Base-by-base conservation (phyloP, 1,140 invertebrate species). In the Limonius californicus region DNA sequence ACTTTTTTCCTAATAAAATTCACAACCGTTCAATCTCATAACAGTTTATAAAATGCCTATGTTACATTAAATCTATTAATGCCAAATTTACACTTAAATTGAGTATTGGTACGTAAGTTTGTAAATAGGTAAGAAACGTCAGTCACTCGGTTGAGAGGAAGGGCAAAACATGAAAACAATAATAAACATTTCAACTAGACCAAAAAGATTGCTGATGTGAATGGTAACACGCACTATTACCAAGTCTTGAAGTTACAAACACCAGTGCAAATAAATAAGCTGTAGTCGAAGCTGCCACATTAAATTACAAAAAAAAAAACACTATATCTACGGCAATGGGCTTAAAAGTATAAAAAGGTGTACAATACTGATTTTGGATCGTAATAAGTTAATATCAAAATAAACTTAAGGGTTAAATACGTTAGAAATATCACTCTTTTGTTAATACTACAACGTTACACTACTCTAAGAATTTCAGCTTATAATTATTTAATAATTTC, bases 311-410 rank as follows among this genome's bases (percentile, higher is more conserved):
- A 57, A 66, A 59, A 50, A 50, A 50, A 39, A 39, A 32, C 27
- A 60, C 59, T 57, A 67, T 57, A 57, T 45, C 50, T 69, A 67
- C 64, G 64, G 64, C 61, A 65, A 63, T 62, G 59, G 50, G 57
- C 61, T 63, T 63, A 66, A 66, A 63, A 55, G 59, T 66, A 66
- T 59, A 67, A 63, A 70, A 68, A 72, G 55, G 64, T 70, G 68
- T 69, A 72, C 68, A 71, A 71, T 72, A 72, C 71, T 72, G 71
- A 66, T 72, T 72, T 72, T 70, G 63, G 65, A 62, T 72, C 62
- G 47, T 62, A 67, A 71, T 69, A 70, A 71, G 64, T 69, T 72
- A 72, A 67, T 64, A 54, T 64, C 53, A 65, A 65, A 64, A 61
- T 68, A 63, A 66, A 55, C 63, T 62, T 65, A 42, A 56, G 27